Conservation (phyloP, 2,888 invertebrate species). For the Nymphalis c-album region DNA sequence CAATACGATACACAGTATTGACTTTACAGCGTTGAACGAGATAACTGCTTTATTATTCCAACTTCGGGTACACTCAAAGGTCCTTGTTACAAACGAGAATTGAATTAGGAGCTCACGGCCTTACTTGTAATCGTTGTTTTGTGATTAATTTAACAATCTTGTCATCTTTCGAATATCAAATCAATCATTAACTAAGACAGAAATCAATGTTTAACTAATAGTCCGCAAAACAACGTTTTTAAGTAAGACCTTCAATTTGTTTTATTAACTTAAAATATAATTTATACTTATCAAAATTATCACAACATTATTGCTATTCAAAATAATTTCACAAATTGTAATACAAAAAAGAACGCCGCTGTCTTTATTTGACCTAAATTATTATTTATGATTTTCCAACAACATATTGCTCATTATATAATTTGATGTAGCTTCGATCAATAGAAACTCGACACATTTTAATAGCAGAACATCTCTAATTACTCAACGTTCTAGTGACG, state of each 20-base stretch:
- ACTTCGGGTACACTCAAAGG: neutral
- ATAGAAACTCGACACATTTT: constrained; percentile 19
- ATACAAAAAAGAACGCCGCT: neutral
- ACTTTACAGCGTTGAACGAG: neutral
- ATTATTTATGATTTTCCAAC: neutral
- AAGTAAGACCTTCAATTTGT: too few relatives aligned
- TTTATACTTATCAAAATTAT: too few relatives aligned
- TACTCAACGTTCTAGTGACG: constrained; percentile 12
- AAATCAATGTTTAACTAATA: too few relatives aligned
- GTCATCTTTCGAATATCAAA: too few relatives aligned
- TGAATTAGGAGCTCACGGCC: neutral
- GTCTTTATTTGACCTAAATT: constrained; percentile 3
- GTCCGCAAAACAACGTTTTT: too few relatives aligned
- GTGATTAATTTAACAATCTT: too few relatives aligned
- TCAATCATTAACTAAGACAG: too few relatives aligned
- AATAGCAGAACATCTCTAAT: constrained; percentile 16
- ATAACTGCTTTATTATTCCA: neutral
- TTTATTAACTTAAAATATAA: too few relatives aligned
- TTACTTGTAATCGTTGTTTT: too few relatives aligned
- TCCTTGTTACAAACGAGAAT: neutral
- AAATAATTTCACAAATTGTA: neutral
- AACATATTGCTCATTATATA: constrained; percentile 1
- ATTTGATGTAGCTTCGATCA: constrained; percentile 10
- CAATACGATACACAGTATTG: neutral
- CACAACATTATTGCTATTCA: too few relatives aligned